Base-by-base conservation (phyloP, 2,113 vertebrate genomes). In the Opisthocomus hoazin region DNA sequence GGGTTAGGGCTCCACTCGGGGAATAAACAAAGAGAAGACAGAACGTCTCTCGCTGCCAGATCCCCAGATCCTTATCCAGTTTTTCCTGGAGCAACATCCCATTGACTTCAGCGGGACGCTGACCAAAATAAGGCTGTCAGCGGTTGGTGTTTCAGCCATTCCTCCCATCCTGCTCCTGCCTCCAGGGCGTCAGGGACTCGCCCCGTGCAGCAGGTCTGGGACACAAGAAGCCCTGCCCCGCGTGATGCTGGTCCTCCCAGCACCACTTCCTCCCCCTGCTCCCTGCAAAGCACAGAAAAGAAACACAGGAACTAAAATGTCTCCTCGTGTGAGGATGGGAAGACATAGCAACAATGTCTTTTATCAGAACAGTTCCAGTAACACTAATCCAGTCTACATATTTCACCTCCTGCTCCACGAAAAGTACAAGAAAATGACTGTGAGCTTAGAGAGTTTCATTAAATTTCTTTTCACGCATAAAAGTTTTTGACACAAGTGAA, bases 51-150 rank as follows among this genome's bases (percentile, higher is more conserved):
- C 37, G 30, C 76, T 92, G 87, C 90, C 95, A 95, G 93, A 88
- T 90, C 76, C 89, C 73, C 69, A 93, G 84, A 83, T 84, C 71
- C 46, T 92, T 95, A 95, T 93, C 90, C 92, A 89, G n/a, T 92
- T 92, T 95, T 96, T 95, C 87, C 87, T 94, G 87, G 79, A 94
- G 80, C 80, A 57, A 93, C 45, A 93, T 64, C 76, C 54, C 75
- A 17, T 77, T 87, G 81, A 94, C 89, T 94, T 95, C 81, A 95
- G 86, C 1, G n/a, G 87, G 56, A 80, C 20, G 22, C 10, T 21
- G 46, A 89, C 80, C 66, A 92, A 94, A 94, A 80, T 34, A 63
- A 94, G 69, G 41, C 66, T 92, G 82, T 64, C 81, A 74, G 90
- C 18, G 10, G 58, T 89, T 90, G 63, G 39, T 41, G 46, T 75